Evolutionary conservation across 2,797 vertebrate species (phyloP), one percentile per base, ranked within the genome.

Genomic region (Poeciliopsis paucimaculata): DNA sequence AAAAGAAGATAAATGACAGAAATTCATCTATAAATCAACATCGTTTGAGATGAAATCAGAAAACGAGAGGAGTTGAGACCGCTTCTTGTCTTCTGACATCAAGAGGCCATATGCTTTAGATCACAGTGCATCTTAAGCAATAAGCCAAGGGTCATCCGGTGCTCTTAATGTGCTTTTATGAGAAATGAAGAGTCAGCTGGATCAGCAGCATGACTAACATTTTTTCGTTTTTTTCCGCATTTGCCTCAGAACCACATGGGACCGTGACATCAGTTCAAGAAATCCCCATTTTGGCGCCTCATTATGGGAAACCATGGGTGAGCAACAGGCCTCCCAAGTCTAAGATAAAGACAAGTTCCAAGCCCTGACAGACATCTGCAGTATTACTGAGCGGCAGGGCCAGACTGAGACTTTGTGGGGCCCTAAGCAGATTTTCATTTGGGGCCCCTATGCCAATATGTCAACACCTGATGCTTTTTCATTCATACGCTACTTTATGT

Each of bases 121-220:
- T 92, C 87, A 92, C 0, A 1, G 77, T 43, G 81, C 84, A 70
- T 91, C 80, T 87, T 90, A 86, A 89, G 87, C 88, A 88, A 92
- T 64, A 86, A 72, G 34, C 80, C 75, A 46, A 78, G 81, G 93
- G 89, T 92, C 89, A 86, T 2, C n/a, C 73, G 73, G 68, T 86
- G 86, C 76, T 86, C 43, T 87, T 86, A 82, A 89, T 82, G 86
- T 90, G 90, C 85, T 89, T 84, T 85, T 85, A 82, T 89, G 92
- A 93, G 86, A 90, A 92, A 92, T 86, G 87, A 93, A 86, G 81
- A 93, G 88, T 92, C 92, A 92, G 90, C 92, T 92, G 88, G 88
- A 91, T 90, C 90, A 90, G 89, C 91, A 91, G 77, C 89, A 76
- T 91, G 91, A 92, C 90, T 90, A 92, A 91, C 87, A 51, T 84